Conservation (phyloP, 2,113 vertebrate species). For the Bagarius yarrelli region DNA sequence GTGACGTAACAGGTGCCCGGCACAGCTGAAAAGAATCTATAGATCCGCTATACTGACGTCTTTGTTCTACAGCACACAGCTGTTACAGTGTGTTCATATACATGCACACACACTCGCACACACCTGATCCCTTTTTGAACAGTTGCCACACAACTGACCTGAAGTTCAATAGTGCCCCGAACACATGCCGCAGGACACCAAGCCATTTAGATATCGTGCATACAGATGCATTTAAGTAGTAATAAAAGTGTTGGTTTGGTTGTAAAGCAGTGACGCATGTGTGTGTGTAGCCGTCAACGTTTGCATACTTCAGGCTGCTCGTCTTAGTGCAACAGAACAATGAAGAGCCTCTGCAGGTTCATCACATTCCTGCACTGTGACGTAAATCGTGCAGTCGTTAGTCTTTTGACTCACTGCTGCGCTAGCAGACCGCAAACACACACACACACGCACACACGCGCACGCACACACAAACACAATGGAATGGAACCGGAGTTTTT, state of each 20-base stretch:
- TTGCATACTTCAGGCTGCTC: background rate
- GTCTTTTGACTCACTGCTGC: constrained; percentile 55
- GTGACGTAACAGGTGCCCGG: constrained; percentile 43
- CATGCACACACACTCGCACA: constrained; percentile 20
- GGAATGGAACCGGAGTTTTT: too few species aligned
- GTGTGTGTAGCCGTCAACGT: background rate
- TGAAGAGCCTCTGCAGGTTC: constrained; percentile 67
- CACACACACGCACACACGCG: background rate
- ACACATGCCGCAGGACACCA: background rate
- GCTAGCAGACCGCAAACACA: background rate
- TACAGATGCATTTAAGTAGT: too few species aligned
- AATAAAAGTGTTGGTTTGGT: background rate
- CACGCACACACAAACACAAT: background rate
- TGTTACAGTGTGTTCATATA: constrained; percentile 36
- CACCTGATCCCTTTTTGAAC: background rate
- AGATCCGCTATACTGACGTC: constrained; percentile 24
- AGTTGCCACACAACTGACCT: constrained; percentile 1
- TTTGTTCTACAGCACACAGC: constrained; percentile 46
- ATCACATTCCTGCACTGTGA: constrained; percentile 72
- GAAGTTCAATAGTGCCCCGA: background rate
- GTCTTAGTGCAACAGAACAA: constrained; percentile 34
- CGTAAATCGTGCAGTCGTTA: constrained; percentile 56
- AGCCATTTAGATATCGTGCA: background rate
- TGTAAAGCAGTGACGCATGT: background rate
- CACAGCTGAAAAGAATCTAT: constrained; percentile 44